Conservation (phyloP, 2,113 vertebrate species). For the Typhlomys cinereus region DNA sequence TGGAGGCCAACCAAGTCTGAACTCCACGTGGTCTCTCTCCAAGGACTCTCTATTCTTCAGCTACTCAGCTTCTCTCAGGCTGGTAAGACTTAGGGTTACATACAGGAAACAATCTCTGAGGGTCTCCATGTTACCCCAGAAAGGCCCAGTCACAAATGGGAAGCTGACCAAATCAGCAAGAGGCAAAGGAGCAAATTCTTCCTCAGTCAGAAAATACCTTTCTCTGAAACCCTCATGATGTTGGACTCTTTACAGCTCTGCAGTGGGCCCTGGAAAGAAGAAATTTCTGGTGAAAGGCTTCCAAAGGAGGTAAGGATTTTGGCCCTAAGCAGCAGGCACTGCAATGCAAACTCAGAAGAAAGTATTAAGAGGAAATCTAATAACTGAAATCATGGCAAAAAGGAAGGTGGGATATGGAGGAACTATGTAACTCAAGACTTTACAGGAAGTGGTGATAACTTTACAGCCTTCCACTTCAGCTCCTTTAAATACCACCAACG, state of each 20-base stretch:
- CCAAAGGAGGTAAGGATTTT: background rate
- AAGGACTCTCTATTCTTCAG: background rate
- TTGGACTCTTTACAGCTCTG: background rate
- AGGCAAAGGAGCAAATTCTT: background rate
- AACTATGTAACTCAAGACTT: background rate
- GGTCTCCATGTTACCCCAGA: background rate
- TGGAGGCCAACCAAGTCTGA: background rate
- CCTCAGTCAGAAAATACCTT: background rate
- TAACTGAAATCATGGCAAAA: background rate
- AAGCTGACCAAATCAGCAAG: background rate
- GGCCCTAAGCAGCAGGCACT: background rate
- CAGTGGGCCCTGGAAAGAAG: background rate
- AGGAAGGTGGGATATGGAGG: background rate
- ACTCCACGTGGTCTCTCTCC: background rate
- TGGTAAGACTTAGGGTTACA: background rate
- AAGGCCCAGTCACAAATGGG: background rate
- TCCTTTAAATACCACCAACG: constrained; percentile 16
- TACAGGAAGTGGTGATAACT: background rate
- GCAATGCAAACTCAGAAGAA: background rate
- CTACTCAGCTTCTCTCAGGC: background rate
- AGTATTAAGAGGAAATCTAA: background rate
- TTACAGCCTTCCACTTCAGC: background rate
- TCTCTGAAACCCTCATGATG: background rate
- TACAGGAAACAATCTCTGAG: background rate
- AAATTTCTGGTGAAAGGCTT: background rate